Evolutionary conservation across 2,888 invertebrate genomes (phyloP).

Genomic region (Netelia fuscicornis): DNA sequence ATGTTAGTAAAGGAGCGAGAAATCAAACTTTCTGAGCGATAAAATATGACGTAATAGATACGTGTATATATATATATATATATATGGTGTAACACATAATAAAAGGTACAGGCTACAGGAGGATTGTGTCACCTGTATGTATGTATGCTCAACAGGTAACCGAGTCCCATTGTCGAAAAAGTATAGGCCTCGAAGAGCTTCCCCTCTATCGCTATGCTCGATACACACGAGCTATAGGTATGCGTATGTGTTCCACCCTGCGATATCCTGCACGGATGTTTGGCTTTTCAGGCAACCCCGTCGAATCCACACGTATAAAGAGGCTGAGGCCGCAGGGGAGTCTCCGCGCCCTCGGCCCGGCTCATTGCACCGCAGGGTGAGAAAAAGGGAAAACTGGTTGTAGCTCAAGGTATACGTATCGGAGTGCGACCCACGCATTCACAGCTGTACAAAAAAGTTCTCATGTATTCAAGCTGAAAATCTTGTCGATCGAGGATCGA

Average conservation of each 20-base stretch:
- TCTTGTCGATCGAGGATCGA: constrained; percentile 36
- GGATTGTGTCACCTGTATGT: constrained; percentile 83
- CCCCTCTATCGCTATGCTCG: constrained; percentile 30
- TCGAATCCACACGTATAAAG: constrained; percentile 30
- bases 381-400: constrained; percentile 38
- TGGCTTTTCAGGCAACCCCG: constrained; percentile 56
- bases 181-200: constrained; percentile 48
- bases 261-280: constrained; percentile 42
- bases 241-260: constrained; percentile 19
- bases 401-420: neutral
- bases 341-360: constrained; percentile 25
- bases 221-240: constrained; percentile 28
- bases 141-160: constrained; percentile 83
- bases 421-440: constrained; percentile 1
- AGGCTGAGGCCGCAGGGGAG: constrained; percentile 34
- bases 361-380: constrained; percentile 37
- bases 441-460: constrained; percentile 1
- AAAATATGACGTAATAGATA: constrained; percentile 79
- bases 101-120: constrained; percentile 68
- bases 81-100: constrained; percentile 74
- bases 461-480: constrained; percentile 53
- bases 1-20: constrained; percentile 62
- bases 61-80: constrained; percentile 48
- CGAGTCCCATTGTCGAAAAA: constrained; percentile 76
- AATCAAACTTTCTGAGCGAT: constrained; percentile 84